phyloP scores from a whole-genome alignment of 2,113 vertebrate species.

The Cololabis saira region DNA sequence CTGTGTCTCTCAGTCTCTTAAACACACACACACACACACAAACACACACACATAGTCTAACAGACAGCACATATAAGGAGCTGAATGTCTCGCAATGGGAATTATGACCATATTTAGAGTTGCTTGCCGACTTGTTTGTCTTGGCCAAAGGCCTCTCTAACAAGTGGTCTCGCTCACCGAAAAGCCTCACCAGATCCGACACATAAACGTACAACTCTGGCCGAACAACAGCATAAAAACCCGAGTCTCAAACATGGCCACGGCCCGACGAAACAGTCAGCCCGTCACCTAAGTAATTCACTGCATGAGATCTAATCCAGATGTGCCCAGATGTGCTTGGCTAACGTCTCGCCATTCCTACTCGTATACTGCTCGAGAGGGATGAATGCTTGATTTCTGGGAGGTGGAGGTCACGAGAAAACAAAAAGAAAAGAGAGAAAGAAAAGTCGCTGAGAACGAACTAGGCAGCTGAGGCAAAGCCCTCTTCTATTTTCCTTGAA shows the following conservation, averaged over 20 bases:
- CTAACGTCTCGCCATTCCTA: conserved; percentile 38
- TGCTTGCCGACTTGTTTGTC: conserved; percentile 74
- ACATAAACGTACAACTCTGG: conserved; percentile 54
- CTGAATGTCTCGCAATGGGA: conserved; percentile 76
- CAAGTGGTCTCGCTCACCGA: conserved; percentile 53
- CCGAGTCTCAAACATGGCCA: too few relatives aligned
- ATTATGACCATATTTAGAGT: conserved; percentile 86
- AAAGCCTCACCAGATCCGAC: conserved; percentile 41
- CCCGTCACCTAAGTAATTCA: conserved; percentile 47
- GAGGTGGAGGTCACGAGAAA: conserved; percentile 29
- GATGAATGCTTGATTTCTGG: conserved; percentile 29
- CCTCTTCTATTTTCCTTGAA: conserved; percentile 59
- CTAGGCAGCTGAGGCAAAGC: conserved; percentile 31
- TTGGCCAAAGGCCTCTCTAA: conserved; percentile 61
- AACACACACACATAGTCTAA: conserved; percentile 24
- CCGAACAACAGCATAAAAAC: conserved; percentile 47
- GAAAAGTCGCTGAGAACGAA: conserved; percentile 10
- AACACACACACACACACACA: conserved; percentile 39
- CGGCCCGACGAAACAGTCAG: conserved; percentile 27
- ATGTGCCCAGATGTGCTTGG: conserved; percentile 69
- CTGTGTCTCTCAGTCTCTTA: conserved; percentile 25
- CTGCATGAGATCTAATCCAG: conserved; percentile 68
- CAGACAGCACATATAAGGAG: conserved; percentile 84
- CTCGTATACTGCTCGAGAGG: conserved; percentile 30
- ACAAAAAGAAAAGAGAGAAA: conserved; percentile 4